These are phyloP conservation scores for Synergus japonicus DNA, from an alignment of 2,888 invertebrate genomes.

Conservation along the genomic window DNA sequence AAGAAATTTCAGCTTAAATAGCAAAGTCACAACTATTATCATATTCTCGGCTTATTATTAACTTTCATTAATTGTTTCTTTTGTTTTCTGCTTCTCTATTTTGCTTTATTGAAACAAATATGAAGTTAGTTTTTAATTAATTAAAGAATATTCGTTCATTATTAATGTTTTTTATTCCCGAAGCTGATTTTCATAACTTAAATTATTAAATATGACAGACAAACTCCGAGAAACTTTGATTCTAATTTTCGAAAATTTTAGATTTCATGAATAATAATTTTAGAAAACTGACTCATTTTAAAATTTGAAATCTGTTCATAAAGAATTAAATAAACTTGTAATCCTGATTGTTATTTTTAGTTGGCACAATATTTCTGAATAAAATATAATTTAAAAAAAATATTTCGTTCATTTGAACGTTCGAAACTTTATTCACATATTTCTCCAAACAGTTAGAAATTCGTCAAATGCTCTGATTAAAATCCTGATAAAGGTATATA, in stretches of 20 bases:
- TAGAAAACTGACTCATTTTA: neutral
- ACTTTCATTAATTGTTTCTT: neutral
- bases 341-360: no score
- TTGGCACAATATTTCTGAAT: no score
- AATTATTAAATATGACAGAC: no score
- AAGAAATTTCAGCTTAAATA: neutral
- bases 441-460: neutral
- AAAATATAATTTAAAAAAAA: no score
- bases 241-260: neutral
- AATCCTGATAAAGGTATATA: neutral
- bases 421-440: no score
- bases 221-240: no score
- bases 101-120: neutral
- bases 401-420: no score
- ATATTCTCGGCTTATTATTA: neutral
- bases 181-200: no score
- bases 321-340: no score
- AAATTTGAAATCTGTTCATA: neutral
- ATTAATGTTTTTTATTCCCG: no score
- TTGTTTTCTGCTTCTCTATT: neutral
- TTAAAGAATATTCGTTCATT: no score
- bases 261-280: neutral
- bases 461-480: neutral
- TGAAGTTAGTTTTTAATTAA: no score
- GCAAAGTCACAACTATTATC: neutral